Conservation (phyloP, 2,113 vertebrate species). For the Cyanoderma ruficeps region DNA sequence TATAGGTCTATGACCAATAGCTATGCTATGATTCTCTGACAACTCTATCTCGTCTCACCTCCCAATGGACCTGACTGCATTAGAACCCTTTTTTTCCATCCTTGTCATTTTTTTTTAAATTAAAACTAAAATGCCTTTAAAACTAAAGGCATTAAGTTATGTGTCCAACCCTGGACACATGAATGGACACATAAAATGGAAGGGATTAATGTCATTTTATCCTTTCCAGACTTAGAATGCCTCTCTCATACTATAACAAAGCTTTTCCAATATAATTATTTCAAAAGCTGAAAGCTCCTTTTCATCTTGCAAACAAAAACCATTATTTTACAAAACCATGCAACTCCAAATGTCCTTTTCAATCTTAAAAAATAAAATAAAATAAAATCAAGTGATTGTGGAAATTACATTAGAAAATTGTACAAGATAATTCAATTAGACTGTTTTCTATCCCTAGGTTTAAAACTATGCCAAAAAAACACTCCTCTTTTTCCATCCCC, state of each 20-base stretch:
- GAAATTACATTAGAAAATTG: not conserved
- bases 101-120: not conserved
- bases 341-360: not conserved
- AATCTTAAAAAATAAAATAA: not conserved
- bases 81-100: not conserved
- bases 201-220: not conserved
- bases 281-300: not conserved
- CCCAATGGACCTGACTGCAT: not conserved
- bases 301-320: not conserved
- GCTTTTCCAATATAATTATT: not conserved
- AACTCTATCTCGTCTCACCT: not conserved
- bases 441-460: not conserved
- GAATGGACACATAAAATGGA: not conserved
- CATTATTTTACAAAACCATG: not conserved
- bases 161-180: not conserved
- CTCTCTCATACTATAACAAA: not conserved
- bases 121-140: too few relatives aligned
- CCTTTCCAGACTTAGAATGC: not conserved
- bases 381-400: not conserved
- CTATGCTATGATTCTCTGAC: not conserved
- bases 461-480: not conserved
- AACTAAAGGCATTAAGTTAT: not conserved
- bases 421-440: not conserved
- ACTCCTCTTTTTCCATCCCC: not conserved
- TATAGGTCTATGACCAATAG: not conserved